Conservation (phyloP, 2,797 vertebrate genomes). For the Cephalopachus bancanus region DNA sequence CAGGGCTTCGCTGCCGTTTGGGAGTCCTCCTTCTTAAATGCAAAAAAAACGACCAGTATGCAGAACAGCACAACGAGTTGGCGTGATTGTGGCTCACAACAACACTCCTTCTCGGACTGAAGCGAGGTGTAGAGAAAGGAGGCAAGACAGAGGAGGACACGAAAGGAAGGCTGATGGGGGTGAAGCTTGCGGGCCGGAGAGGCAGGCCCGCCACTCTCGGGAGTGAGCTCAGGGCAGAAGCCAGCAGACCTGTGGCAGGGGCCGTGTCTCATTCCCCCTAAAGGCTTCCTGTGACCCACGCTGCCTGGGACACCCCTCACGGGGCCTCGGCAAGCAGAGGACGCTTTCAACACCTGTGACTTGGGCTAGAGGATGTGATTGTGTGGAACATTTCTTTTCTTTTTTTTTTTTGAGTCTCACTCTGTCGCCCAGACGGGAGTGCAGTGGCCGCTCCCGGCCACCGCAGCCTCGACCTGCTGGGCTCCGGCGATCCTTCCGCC, state of each 20-base stretch:
- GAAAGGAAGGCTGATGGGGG: not conserved
- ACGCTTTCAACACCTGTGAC: not conserved
- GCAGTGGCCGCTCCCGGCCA: no score
- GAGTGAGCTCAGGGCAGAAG: not conserved
- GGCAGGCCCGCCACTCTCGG: not conserved
- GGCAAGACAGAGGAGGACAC: not conserved
- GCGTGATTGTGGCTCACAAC: not conserved
- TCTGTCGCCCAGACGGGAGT: no score
- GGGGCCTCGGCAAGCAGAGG: not conserved
- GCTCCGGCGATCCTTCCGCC: no score
- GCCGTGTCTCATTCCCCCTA: not conserved
- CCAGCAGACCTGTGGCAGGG: not conserved
- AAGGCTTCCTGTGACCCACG: not conserved
- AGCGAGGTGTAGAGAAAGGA: not conserved
- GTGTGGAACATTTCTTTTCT: no score
- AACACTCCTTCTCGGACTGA: not conserved
- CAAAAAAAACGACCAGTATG: not conserved
- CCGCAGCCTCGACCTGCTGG: no score
- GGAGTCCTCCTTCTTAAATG: constrained; percentile 37
- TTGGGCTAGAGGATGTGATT: not conserved
- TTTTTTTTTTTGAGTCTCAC: no score
- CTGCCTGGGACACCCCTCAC: no score
- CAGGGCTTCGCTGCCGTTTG: not conserved
- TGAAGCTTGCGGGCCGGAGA: not conserved
- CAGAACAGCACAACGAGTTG: not conserved